Conservation (phyloP, 1,140 invertebrate genomes). For the Cylas formicarius region DNA sequence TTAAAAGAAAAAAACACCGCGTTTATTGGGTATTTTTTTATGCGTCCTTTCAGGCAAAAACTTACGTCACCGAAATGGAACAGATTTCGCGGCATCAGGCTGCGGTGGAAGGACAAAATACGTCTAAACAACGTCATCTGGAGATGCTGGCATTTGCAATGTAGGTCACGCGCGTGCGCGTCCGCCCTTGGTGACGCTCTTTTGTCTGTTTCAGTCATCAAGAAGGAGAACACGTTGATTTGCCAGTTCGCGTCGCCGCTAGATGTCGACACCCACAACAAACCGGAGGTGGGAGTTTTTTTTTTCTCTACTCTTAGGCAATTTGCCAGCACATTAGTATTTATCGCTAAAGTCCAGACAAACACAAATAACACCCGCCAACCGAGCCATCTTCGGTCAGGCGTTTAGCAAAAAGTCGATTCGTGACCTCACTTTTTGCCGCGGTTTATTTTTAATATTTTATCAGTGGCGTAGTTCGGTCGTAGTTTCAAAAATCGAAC, state of each 20-base stretch:
- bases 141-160: conserved; percentile 99
- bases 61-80: conserved; percentile 99
- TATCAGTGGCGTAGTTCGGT: too few species aligned
- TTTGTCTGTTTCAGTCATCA: conserved; percentile 71
- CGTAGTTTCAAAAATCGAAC: too few species aligned
- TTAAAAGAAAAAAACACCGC: too few species aligned
- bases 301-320: too few species aligned
- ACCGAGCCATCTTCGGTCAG: too few species aligned
- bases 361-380: too few species aligned
- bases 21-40: too few species aligned
- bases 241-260: conserved; percentile 94
- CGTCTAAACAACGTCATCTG: conserved; percentile 99
- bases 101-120: conserved; percentile 98
- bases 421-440: not conserved
- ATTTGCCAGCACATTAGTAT: too few species aligned
- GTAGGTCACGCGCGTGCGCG: conserved; percentile 58
- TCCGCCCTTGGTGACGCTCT: not conserved
- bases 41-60: conserved; percentile 91
- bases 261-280: conserved; percentile 90
- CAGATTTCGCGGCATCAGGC: conserved; percentile 93
- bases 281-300: conserved; percentile 74
- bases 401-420: not conserved
- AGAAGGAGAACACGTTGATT: conserved; percentile 80
- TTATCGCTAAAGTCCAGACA: too few species aligned
- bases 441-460: not conserved